Evolutionary conservation across 2,113 vertebrate species (phyloP).

Genomic region (Hydrolagus affinis): DNA sequence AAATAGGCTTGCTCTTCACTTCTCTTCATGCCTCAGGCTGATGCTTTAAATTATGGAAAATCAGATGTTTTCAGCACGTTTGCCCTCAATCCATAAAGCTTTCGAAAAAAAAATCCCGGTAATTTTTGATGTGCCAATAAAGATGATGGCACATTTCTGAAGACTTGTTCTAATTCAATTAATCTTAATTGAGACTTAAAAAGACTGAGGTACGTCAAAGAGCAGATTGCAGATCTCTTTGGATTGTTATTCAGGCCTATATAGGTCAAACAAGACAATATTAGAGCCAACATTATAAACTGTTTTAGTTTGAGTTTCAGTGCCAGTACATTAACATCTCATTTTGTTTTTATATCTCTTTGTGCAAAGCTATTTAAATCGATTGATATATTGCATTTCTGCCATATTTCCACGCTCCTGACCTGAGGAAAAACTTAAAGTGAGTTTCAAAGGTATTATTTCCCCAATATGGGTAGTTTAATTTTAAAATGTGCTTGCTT

Average conservation of each 20-base stretch:
- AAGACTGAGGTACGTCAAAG: not conserved
- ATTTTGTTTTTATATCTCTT: not conserved
- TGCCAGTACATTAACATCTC: not conserved
- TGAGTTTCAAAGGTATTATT: not conserved
- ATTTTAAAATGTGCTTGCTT: not conserved
- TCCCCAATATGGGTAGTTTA: not conserved
- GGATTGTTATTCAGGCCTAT: not conserved
- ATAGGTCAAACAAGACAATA: not conserved
- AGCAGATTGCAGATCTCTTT: not conserved
- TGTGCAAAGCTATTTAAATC: not conserved
- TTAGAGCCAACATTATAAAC: not conserved
- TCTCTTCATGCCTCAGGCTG: not conserved
- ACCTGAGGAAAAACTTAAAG: not conserved
- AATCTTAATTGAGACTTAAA: not conserved
- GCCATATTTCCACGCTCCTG: not conserved
- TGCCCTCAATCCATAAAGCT: not conserved
- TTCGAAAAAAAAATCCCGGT: not conserved
- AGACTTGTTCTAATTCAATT: not conserved
- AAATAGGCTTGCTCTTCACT: not conserved
- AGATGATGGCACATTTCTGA: not conserved
- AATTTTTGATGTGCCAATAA: not conserved
- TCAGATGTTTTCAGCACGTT: not conserved
- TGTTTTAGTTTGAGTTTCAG: not conserved
- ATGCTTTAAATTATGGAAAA: conserved; percentile 20
- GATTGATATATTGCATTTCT: not conserved